Percentiles rank a stretch among this genome's conserved stretches.
phyloP scores from a whole-genome alignment of 2,797 vertebrate species.

The Ptychobarbus kaznakovi region DNA sequence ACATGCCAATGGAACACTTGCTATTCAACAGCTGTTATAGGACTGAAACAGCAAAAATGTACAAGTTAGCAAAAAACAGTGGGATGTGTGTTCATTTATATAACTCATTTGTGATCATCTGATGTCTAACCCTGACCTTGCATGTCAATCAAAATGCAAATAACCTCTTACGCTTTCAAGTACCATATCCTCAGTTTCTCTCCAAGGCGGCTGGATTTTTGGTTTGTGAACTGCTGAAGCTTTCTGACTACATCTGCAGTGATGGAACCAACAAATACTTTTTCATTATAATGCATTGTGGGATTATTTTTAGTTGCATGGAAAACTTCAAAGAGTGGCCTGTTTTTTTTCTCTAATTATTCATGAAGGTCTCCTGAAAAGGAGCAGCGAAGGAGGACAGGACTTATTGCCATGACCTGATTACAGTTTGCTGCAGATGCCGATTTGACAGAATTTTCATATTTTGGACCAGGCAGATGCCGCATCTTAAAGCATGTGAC shows the following conservation, averaged over 20 bases:
- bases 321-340: slow-evolving; percentile 67
- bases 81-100: neutral
- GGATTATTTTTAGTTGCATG: slow-evolving; percentile 56
- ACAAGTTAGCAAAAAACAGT: neutral
- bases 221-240: neutral
- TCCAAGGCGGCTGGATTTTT: slow-evolving; percentile 20
- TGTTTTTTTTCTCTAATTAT: slow-evolving; percentile 63
- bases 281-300: slow-evolving; percentile 40
- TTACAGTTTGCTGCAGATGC: slow-evolving; percentile 55
- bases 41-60: neutral
- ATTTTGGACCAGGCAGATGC: slow-evolving; percentile 16
- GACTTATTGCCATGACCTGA: slow-evolving; percentile 65
- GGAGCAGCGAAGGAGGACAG: slow-evolving; percentile 57
- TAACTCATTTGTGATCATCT: neutral
- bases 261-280: slow-evolving; percentile 25
- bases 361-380: slow-evolving; percentile 66
- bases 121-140: neutral
- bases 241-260: slow-evolving; percentile 4
- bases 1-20: neutral
- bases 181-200: slow-evolving; percentile 5
- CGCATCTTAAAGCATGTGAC: slow-evolving; percentile 3
- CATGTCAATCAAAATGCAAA: neutral
- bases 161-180: slow-evolving; percentile 4
- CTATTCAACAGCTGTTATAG: neutral
- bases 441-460: slow-evolving; percentile 48